These are phyloP conservation scores for Struthio camelus DNA, from an alignment of 2,113 vertebrate species.

Conservation along the genomic window DNA sequence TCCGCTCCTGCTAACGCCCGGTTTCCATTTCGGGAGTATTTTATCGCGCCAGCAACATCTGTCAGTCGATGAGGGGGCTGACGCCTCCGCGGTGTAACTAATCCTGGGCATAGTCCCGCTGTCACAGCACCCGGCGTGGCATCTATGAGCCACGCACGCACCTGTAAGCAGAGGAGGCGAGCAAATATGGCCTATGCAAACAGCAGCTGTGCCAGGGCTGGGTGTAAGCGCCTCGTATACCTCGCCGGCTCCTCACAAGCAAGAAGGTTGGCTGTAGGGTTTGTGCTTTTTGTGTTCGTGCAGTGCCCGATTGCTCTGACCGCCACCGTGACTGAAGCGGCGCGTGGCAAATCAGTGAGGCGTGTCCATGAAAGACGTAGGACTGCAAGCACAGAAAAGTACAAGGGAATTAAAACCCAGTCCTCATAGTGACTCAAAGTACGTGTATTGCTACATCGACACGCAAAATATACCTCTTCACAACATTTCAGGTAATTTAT, in stretches of 20 bases:
- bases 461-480: neutral
- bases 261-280: accelerated
- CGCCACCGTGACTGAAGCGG: accelerated
- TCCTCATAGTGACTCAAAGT: accelerated
- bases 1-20: too few relatives aligned
- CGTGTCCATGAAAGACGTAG: accelerated
- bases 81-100: accelerated
- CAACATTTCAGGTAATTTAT: neutral
- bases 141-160: too few relatives aligned
- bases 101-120: neutral
- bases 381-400: accelerated
- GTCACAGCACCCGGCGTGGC: accelerated
- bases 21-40: too few relatives aligned
- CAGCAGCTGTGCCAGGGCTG: neutral
- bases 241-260: neutral
- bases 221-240: neutral
- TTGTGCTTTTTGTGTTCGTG: accelerated
- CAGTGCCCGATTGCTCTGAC: accelerated
- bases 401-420: accelerated
- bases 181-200: accelerated
- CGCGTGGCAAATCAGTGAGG: neutral
- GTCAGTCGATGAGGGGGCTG: too few relatives aligned
- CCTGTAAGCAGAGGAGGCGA: accelerated
- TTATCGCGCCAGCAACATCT: too few relatives aligned
- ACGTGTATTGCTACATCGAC: accelerated